Percentiles rank a stretch among this genome's conserved stretches.
phyloP scores from a whole-genome alignment of 2,888 invertebrate species.

The Fragum fragum region DNA sequence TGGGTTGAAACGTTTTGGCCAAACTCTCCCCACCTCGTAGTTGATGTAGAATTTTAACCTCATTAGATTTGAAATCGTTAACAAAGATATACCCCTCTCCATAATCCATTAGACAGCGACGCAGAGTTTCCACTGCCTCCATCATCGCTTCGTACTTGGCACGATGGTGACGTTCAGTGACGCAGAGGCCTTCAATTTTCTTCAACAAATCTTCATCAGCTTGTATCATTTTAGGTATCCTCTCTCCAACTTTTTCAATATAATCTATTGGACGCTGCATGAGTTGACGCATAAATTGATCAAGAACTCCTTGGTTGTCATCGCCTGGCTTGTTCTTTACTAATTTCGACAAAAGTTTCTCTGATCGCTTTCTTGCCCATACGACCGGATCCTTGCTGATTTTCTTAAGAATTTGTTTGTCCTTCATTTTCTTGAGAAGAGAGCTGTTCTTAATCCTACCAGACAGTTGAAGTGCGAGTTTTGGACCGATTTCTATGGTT shows the following conservation, averaged over 20 bases:
- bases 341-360: slow-evolving; percentile 58
- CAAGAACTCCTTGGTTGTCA: slow-evolving; percentile 38
- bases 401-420: slow-evolving; percentile 8
- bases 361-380: slow-evolving; percentile 57
- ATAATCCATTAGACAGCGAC: slow-evolving; percentile 68
- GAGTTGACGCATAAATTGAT: slow-evolving; percentile 51
- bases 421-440: slow-evolving; percentile 22
- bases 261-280: slow-evolving; percentile 64
- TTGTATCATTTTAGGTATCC: slow-evolving; percentile 71
- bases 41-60: slow-evolving; percentile 55
- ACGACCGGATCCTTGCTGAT: slow-evolving; percentile 54
- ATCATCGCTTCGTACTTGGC: slow-evolving; percentile 69
- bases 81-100: slow-evolving; percentile 72
- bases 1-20: slow-evolving; percentile 37
- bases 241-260: slow-evolving; percentile 52
- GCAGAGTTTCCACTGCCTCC: slow-evolving; percentile 68
- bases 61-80: slow-evolving; percentile 69
- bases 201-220: slow-evolving; percentile 72
- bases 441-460: neutral
- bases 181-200: slow-evolving; percentile 60
- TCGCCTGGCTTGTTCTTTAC: slow-evolving; percentile 32
- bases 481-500: neutral
- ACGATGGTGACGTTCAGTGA: slow-evolving; percentile 54
- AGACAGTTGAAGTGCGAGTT: slow-evolving; percentile 14
- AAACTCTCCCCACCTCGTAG: slow-evolving; percentile 34